phyloP scores from a whole-genome alignment of 2,113 vertebrate species.

The Syrmaticus mikado region DNA sequence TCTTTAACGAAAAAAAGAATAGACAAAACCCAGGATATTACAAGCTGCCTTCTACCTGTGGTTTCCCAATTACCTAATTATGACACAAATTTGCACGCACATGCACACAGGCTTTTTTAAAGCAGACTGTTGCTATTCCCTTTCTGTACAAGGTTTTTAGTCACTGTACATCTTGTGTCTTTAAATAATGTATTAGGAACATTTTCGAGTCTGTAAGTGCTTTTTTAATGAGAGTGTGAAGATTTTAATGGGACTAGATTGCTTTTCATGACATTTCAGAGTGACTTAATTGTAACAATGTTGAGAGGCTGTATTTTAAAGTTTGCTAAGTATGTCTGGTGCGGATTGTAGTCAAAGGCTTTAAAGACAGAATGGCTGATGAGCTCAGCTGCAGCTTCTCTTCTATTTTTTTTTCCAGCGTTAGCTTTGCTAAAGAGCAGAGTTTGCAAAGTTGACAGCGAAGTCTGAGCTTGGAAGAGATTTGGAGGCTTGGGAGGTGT shows the following conservation, averaged over 20 bases:
- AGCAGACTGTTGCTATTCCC: conserved; percentile 76
- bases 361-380: conserved; percentile 77
- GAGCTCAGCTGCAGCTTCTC: conserved; percentile 57
- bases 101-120: conserved; percentile 37
- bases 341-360: conserved; percentile 73
- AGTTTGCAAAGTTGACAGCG: not conserved
- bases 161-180: conserved; percentile 85
- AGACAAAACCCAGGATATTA: not conserved
- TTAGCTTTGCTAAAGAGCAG: conserved; percentile 45
- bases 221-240: conserved; percentile 89
- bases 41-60: conserved; percentile 69
- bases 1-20: not conserved
- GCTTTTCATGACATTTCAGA: conserved; percentile 88
- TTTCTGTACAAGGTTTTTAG: conserved; percentile 79
- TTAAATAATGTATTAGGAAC: conserved; percentile 91
- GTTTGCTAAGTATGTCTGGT: conserved; percentile 83
- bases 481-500: not conserved
- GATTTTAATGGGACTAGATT: conserved; percentile 90
- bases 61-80: conserved; percentile 78
- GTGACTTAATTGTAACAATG: conserved; percentile 89
- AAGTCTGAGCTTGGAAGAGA: not conserved
- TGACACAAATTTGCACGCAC: conserved; percentile 69
- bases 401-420: conserved; percentile 16
- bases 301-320: conserved; percentile 85
- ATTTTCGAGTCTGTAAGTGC: conserved; percentile 87